A percentile compares a stretch with the other conserved stretches of the same genome.
Evolutionary conservation across 2,888 invertebrate genomes (phyloP).

Genomic region (Cyclophora albipunctata): DNA sequence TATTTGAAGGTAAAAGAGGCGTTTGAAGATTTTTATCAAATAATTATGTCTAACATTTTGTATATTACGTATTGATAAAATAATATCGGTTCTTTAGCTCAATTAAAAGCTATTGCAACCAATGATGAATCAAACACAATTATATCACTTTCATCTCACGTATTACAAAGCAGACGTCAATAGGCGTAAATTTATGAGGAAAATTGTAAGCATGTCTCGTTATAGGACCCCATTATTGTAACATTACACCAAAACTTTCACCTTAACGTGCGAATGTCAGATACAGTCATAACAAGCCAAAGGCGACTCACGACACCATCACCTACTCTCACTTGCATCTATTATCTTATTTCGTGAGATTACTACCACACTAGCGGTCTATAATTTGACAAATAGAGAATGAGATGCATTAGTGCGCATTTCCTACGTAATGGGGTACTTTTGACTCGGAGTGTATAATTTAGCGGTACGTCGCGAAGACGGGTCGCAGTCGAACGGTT

Average conservation of each 20-base stretch:
- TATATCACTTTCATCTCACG: slow-evolving; percentile 1
- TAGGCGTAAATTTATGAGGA: slow-evolving; percentile 5
- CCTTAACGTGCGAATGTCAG: slow-evolving; percentile 43
- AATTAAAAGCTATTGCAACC: no score
- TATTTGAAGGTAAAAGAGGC: background rate
- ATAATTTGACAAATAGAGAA: slow-evolving; percentile 75
- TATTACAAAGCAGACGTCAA: slow-evolving; percentile 3
- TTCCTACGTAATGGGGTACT: slow-evolving; percentile 64
- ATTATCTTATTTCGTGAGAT: slow-evolving; percentile 56
- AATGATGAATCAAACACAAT: background rate
- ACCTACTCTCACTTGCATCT: slow-evolving; percentile 40
- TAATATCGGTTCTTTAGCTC: background rate
- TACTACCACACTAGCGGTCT: slow-evolving; percentile 46
- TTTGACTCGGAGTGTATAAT: slow-evolving; percentile 56
- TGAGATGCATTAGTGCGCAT: slow-evolving; percentile 71
- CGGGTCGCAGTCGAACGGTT: slow-evolving; percentile 38
- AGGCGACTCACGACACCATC: slow-evolving; percentile 37
- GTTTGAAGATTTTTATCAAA: background rate
- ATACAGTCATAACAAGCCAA: slow-evolving; percentile 38
- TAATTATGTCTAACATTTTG: no score
- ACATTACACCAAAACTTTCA: slow-evolving; percentile 33
- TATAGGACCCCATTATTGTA: slow-evolving; percentile 13
- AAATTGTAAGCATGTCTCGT: slow-evolving; percentile 6
- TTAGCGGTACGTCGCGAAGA: slow-evolving; percentile 61
- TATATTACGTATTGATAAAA: background rate